These are phyloP conservation scores for Protula sp. DNA, from an alignment of 2,888 invertebrate species.

Conservation along the genomic window DNA sequence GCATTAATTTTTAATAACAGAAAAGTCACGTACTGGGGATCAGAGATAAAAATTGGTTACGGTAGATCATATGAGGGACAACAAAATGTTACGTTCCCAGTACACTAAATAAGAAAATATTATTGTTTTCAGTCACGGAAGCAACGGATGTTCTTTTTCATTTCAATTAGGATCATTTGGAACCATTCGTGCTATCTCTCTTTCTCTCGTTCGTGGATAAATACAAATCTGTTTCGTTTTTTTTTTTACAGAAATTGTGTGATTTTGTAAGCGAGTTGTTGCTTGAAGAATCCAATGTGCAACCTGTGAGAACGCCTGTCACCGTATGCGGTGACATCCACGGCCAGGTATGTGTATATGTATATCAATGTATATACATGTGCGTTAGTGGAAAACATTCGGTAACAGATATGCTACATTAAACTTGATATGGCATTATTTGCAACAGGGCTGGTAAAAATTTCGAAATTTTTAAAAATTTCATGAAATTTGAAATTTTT, in stretches of 20 bases:
- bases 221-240: background rate
- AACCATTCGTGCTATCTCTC: background rate
- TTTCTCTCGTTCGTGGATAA: background rate
- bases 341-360: conserved; percentile 78
- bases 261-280: conserved; percentile 91
- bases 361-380: too few species aligned
- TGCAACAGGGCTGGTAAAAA: too few species aligned
- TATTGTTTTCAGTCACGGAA: background rate
- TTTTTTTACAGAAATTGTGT: conserved; percentile 72
- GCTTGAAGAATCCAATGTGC: conserved; percentile 94
- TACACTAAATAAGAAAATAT: background rate
- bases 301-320: conserved; percentile 94
- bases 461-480: too few species aligned
- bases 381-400: too few species aligned
- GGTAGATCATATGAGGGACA: background rate
- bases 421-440: too few species aligned
- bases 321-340: conserved; percentile 99
- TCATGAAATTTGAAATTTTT: too few species aligned
- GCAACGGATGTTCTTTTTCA: too few species aligned
- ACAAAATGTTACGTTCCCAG: background rate
- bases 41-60: too few species aligned
- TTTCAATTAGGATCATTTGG: too few species aligned
- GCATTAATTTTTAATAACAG: background rate
- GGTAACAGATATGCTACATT: too few species aligned
- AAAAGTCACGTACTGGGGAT: too few species aligned